Percentiles rank a stretch among this genome's conserved stretches.
These are phyloP conservation scores for Echeneis naucrates DNA, from an alignment of 2,797 vertebrate genomes.

Conservation along the genomic window DNA sequence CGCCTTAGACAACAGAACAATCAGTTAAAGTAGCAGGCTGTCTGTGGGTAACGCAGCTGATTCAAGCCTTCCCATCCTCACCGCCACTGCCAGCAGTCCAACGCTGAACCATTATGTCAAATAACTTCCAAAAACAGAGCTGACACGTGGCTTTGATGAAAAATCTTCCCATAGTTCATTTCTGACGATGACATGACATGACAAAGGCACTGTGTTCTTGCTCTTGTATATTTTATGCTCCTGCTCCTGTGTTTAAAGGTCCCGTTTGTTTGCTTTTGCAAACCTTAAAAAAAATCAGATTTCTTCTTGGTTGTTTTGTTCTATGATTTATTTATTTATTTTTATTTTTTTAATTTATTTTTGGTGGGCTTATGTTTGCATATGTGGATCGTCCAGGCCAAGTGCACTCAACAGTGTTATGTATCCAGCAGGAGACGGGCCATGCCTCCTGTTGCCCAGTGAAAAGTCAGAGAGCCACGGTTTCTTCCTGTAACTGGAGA, in stretches of 20 bases:
- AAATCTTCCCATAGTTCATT: not conserved
- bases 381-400: not conserved
- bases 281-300: no score
- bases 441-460: constrained; percentile 44
- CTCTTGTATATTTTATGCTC: not conserved
- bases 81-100: not conserved
- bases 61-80: not conserved
- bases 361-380: constrained; percentile 12
- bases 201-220: not conserved
- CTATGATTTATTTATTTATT: no score
- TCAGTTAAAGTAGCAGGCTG: not conserved
- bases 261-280: not conserved
- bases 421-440: constrained; percentile 21
- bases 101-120: not conserved
- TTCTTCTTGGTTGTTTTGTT: no score
- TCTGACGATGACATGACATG: not conserved
- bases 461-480: constrained; percentile 49
- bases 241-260: not conserved
- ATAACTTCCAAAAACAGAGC: constrained; percentile 3
- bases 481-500: constrained; percentile 79
- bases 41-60: not conserved
- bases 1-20: constrained; percentile 3
- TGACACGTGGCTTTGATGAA: not conserved
- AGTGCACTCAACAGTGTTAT: constrained; percentile 6
- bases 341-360: no score